Evolutionary conservation across 2,888 invertebrate species (phyloP).

Genomic region (Penaeus monodon): DNA sequence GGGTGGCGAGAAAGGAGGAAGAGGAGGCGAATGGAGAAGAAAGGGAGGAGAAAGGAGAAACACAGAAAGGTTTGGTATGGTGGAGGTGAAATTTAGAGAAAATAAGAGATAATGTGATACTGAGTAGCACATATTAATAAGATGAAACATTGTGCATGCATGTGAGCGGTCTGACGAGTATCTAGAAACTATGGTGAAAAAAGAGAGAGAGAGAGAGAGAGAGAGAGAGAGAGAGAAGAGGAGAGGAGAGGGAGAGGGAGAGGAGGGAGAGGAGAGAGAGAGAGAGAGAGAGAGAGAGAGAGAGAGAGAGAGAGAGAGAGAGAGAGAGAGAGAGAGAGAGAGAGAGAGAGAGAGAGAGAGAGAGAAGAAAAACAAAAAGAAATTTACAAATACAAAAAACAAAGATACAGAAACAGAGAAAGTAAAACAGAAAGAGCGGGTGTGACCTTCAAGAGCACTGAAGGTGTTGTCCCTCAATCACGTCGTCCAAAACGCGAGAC

Average conservation of each 20-base stretch:
- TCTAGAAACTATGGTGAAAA: background rate
- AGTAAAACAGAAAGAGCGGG: background rate
- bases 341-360: background rate
- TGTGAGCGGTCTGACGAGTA: background rate
- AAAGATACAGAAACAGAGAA: background rate
- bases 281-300: background rate
- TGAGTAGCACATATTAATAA: too few relatives aligned
- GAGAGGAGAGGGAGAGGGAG: background rate
- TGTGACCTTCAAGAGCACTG: too few relatives aligned
- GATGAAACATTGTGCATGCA: too few relatives aligned
- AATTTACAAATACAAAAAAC: background rate
- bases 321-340: background rate
- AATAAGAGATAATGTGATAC: background rate
- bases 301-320: background rate
- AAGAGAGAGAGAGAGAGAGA: background rate
- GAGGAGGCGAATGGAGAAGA: background rate
- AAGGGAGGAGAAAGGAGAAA: background rate
- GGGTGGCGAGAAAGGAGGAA: background rate
- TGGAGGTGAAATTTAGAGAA: background rate
- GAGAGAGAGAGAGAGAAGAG: background rate
- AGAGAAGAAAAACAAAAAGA: background rate
- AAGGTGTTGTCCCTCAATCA: too few relatives aligned
- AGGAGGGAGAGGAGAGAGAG: background rate
- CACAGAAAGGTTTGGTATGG: background rate
- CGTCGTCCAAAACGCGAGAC: too few relatives aligned